These are phyloP conservation scores for Hydropsyche betteni DNA, from an alignment of 2,888 invertebrate species.

Conservation along the genomic window DNA sequence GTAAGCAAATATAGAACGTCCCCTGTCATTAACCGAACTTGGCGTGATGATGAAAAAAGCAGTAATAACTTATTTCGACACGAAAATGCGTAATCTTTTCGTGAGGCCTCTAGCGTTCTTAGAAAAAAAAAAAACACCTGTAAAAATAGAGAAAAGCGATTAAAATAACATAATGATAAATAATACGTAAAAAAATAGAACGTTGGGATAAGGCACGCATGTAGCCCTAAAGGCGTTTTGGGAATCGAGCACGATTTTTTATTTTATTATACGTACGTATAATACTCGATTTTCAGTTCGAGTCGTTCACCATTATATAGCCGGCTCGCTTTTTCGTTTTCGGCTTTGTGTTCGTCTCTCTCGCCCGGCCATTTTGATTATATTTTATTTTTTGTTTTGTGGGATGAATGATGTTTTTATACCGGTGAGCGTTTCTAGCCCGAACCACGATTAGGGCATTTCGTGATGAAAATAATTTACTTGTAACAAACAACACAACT, in stretches of 20 bases:
- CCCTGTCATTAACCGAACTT: background rate
- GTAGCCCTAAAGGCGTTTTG: constrained; percentile 29
- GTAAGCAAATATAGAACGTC: no score
- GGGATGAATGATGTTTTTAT: constrained; percentile 43
- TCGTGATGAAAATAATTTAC: constrained; percentile 46
- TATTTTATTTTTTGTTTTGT: constrained; percentile 29
- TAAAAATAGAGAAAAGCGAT: constrained; percentile 1
- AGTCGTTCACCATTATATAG: no score
- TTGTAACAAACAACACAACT: constrained; percentile 35
- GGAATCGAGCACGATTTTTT: constrained; percentile 28
- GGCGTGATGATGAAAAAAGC: constrained; percentile 22
- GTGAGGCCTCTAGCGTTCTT: constrained; percentile 20
- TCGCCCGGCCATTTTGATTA: constrained; percentile 1
- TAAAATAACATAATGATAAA: constrained; percentile 28
- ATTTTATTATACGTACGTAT: constrained; percentile 3
- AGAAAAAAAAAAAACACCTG: constrained; percentile 30
- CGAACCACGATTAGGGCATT: constrained; percentile 42
- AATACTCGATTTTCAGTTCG: background rate
- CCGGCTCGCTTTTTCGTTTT: background rate
- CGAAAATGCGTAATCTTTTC: constrained; percentile 35
- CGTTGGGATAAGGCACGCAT: background rate
- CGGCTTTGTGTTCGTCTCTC: background rate
- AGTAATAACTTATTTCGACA: constrained; percentile 42
- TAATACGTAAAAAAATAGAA: background rate
- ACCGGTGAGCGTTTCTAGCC: constrained; percentile 33